Evolutionary conservation across 2,888 invertebrate genomes (phyloP).

Genomic region (Tinea semifulvella): DNA sequence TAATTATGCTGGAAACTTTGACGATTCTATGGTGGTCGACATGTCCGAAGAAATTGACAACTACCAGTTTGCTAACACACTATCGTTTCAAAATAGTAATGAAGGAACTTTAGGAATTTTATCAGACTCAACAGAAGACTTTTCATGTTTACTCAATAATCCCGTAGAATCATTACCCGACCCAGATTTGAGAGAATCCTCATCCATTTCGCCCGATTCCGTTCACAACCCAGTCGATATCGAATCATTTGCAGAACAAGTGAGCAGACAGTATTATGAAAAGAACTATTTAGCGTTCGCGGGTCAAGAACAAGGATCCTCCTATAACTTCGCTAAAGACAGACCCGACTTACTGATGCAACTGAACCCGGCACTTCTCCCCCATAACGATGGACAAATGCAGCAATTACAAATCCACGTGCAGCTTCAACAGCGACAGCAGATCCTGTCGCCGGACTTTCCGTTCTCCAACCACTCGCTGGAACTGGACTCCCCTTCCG

Average conservation of each 20-base stretch:
- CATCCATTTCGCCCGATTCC: constrained; percentile 76
- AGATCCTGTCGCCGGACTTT: constrained; percentile 66
- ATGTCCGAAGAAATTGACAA: constrained; percentile 83
- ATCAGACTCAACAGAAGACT: constrained; percentile 82
- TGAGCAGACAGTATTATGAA: constrained; percentile 66
- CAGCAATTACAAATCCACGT: constrained; percentile 76
- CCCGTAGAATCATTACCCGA: constrained; percentile 74
- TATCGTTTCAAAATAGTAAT: constrained; percentile 81
- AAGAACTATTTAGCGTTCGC: constrained; percentile 59
- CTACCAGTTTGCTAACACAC: constrained; percentile 81
- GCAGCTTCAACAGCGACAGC: constrained; percentile 74
- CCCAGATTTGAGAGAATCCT: constrained; percentile 74
- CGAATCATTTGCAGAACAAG: constrained; percentile 81
- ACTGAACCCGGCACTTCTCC: constrained; percentile 62
- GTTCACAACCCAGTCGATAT: constrained; percentile 72
- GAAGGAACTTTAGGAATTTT: constrained; percentile 82
- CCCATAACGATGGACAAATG: constrained; percentile 67
- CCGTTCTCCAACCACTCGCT: constrained; percentile 71
- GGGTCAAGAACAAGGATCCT: constrained; percentile 60
- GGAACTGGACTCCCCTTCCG: constrained; percentile 77
- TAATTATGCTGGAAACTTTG: constrained; percentile 71
- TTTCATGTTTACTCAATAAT: constrained; percentile 78
- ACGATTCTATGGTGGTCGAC: constrained; percentile 86
- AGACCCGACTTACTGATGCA: constrained; percentile 69
- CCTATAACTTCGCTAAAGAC: constrained; percentile 70